Conservation (phyloP, 2,888 invertebrate species). For the Drosophila nr. fundita region DNA sequence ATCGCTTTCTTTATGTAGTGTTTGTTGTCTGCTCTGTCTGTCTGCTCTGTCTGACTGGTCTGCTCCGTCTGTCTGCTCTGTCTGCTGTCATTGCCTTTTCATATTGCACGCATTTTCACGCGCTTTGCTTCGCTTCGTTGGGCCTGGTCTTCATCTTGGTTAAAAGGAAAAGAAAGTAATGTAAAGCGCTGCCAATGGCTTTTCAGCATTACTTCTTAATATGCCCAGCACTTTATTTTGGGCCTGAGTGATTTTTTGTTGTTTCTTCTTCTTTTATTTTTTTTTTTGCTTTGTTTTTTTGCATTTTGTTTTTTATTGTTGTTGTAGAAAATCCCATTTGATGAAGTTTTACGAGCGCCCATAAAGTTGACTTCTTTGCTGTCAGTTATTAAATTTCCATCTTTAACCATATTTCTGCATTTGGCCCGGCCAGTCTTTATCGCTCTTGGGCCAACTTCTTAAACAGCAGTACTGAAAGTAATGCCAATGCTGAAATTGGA, state of each 20-base stretch:
- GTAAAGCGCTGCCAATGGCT: constrained; percentile 50
- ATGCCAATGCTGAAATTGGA: constrained; percentile 31
- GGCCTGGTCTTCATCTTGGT: constrained; percentile 12
- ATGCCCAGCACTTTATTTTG: constrained; percentile 58
- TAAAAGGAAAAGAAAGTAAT: constrained; percentile 15
- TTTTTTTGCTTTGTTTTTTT: constrained; percentile 51
- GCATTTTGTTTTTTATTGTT: background rate
- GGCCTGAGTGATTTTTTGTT: constrained; percentile 68
- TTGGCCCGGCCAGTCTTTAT: constrained; percentile 23
- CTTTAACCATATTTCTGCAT: constrained; percentile 38
- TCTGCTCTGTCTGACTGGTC: background rate
- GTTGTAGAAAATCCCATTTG: constrained; percentile 25
- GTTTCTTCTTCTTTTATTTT: background rate
- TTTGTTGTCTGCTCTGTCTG: background rate
- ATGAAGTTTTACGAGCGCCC: constrained; percentile 61
- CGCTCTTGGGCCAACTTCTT: constrained; percentile 22
- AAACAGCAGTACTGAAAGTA: constrained; percentile 36
- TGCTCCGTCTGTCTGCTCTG: background rate
- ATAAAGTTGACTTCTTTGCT: constrained; percentile 59
- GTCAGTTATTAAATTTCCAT: constrained; percentile 73
- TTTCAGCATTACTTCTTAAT: constrained; percentile 70
- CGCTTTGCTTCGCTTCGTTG: constrained; percentile 68
- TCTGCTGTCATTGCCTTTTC: constrained; percentile 49
- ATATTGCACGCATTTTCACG: constrained; percentile 76
- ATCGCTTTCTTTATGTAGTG: constrained; percentile 2